These are phyloP conservation scores for Atta texana DNA, from an alignment of 1,140 invertebrate genomes.

Conservation along the genomic window DNA sequence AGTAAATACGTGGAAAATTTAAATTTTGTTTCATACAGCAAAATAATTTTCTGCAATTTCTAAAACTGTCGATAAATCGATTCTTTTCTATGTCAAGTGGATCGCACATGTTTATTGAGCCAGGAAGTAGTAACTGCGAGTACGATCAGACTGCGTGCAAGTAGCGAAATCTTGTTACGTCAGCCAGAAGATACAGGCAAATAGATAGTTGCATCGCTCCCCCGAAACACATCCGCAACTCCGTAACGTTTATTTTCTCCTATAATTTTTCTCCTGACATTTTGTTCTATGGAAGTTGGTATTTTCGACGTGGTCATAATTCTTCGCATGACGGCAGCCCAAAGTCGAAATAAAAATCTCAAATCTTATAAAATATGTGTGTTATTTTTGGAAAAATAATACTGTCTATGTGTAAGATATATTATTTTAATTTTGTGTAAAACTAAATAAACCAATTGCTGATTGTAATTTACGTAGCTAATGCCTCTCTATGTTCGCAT, in stretches of 20 bases:
- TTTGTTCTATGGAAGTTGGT: constrained; percentile 39
- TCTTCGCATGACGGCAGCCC: constrained; percentile 17
- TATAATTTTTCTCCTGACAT: constrained; percentile 45
- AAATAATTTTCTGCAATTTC: constrained; percentile 20
- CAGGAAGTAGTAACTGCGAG: constrained; percentile 34
- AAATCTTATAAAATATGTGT: constrained; percentile 27
- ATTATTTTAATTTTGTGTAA: not conserved
- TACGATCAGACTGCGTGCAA: constrained; percentile 36
- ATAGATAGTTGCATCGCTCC: constrained; percentile 44
- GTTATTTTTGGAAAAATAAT: constrained; percentile 10
- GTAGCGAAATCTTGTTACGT: constrained; percentile 56
- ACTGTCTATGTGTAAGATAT: not conserved
- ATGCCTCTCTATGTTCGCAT: not conserved
- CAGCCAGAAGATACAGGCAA: constrained; percentile 36
- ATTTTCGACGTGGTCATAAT: constrained; percentile 40
- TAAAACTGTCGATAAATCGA: constrained; percentile 9
- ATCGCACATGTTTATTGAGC: constrained; percentile 21
- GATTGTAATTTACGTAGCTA: not conserved
- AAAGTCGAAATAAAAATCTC: constrained; percentile 32
- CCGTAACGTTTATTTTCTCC: constrained; percentile 37
- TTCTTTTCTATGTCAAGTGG: constrained; percentile 20
- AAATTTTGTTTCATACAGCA: not conserved
- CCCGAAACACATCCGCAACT: constrained; percentile 21
- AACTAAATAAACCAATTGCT: not conserved
- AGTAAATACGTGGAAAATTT: not conserved